Percentiles rank a stretch among this genome's conserved stretches.
Conservation (phyloP, 2,113 vertebrate genomes). For the Neogobius melanostomus region DNA sequence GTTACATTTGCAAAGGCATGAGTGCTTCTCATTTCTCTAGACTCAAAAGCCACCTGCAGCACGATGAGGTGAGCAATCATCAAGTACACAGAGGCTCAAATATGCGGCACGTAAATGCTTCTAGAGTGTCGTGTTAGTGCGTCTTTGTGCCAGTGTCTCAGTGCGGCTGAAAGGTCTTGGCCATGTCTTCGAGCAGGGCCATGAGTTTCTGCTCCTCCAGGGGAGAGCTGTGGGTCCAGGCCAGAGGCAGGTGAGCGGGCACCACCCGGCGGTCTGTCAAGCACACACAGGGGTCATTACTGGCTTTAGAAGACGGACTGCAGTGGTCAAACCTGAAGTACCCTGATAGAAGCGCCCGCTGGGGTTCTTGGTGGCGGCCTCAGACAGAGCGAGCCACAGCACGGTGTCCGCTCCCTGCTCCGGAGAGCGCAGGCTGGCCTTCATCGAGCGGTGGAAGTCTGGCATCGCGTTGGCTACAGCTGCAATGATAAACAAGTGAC, state of each 20-base stretch:
- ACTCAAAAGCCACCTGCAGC: background rate
- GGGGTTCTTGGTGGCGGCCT: slow-evolving; percentile 62
- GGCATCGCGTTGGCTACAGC: slow-evolving; percentile 78
- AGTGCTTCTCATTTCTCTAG: background rate
- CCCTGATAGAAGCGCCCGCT: slow-evolving; percentile 78
- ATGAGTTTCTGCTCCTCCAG: slow-evolving; percentile 80
- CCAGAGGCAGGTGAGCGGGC: slow-evolving; percentile 76
- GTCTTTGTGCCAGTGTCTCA: slow-evolving; percentile 40
- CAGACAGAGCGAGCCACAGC: slow-evolving; percentile 77
- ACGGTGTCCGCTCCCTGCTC: slow-evolving; percentile 80
- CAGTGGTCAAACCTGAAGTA: slow-evolving; percentile 17
- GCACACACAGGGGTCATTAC: slow-evolving; percentile 11
- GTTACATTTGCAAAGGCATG: background rate
- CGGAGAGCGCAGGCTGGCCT: slow-evolving; percentile 73
- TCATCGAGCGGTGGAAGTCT: slow-evolving; percentile 80
- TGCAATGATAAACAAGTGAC: slow-evolving; percentile 27
- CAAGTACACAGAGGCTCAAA: no score
- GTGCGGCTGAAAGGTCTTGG: slow-evolving; percentile 76
- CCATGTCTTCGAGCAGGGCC: slow-evolving; percentile 77
- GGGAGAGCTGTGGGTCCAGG: slow-evolving; percentile 77
- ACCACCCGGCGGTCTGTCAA: slow-evolving; percentile 73
- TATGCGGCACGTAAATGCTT: background rate
- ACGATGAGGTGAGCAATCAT: no score
- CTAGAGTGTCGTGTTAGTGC: slow-evolving; percentile 31
- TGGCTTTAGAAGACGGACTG: no score